Conservation (phyloP, 2,797 vertebrate genomes). For the Crax fasciolata region DNA sequence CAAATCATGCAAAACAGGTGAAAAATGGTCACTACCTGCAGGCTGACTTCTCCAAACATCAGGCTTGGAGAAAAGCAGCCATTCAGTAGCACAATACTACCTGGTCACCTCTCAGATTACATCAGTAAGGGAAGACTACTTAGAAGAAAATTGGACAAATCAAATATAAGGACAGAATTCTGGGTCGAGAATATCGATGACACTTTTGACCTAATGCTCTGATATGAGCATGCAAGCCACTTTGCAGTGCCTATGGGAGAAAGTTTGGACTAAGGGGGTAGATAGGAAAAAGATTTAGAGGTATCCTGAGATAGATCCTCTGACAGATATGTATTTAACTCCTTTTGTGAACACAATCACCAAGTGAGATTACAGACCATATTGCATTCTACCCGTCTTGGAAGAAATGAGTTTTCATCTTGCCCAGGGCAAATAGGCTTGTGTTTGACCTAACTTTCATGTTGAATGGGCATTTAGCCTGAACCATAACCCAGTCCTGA, state of each 20-base stretch:
- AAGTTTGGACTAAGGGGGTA: neutral
- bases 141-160: rapidly evolving
- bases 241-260: neutral
- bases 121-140: neutral
- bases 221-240: rapidly evolving
- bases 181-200: neutral
- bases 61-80: rapidly evolving
- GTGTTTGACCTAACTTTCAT: constrained; percentile 1
- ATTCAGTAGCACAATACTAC: neutral
- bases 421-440: neutral
- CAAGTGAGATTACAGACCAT: neutral
- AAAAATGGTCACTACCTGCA: neutral
- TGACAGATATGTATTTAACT: rapidly evolving
- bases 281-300: neutral
- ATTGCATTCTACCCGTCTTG: neutral
- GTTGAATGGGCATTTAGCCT: constrained; percentile 6
- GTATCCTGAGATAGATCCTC: neutral
- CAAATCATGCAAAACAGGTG: neutral
- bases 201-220: neutral
- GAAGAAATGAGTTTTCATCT: neutral
- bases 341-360: neutral
- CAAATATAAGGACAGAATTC: neutral
- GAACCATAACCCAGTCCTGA: neutral
- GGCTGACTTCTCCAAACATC: neutral
- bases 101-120: rapidly evolving